Conservation (phyloP, 2,113 vertebrate genomes). For the Crotalus viridis region DNA sequence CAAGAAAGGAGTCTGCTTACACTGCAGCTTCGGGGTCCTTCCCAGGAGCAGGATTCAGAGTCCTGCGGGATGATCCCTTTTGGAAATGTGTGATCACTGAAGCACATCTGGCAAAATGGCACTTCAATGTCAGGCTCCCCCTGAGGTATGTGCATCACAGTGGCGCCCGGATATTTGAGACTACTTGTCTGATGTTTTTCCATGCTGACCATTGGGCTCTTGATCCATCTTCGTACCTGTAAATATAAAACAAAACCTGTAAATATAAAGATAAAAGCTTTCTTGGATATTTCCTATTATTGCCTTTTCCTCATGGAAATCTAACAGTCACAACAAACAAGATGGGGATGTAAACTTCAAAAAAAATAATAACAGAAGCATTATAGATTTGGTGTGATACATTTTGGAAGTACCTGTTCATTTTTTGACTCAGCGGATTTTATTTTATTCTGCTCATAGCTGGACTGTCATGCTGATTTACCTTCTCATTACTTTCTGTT, state of each 20-base stretch:
- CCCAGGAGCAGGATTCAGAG: slow-evolving; percentile 73
- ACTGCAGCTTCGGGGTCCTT: slow-evolving; percentile 81
- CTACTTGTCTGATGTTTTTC: slow-evolving; percentile 83
- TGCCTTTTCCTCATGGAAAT: neutral
- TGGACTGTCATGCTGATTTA: neutral
- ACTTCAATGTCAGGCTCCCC: slow-evolving; percentile 79
- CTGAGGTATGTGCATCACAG: slow-evolving; percentile 73
- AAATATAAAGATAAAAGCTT: neutral
- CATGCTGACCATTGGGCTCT: slow-evolving; percentile 84
- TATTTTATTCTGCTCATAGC: neutral
- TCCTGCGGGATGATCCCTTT: slow-evolving; percentile 72
- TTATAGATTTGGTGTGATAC: neutral
- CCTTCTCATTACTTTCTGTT: neutral
- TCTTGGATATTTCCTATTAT: neutral
- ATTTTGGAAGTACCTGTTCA: neutral
- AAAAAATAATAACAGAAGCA: neutral
- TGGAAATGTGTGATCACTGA: slow-evolving; percentile 75
- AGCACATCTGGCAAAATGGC: slow-evolving; percentile 75
- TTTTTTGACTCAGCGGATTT: neutral
- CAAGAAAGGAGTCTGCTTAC: slow-evolving; percentile 67
- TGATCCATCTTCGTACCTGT: slow-evolving; percentile 94
- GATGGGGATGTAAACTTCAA: neutral
- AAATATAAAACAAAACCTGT: slow-evolving; percentile 7
- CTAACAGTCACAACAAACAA: neutral
- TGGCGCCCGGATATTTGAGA: slow-evolving; percentile 77